Percentiles rank a stretch among this genome's conserved stretches.
Evolutionary conservation across 2,113 vertebrate genomes (phyloP).

Genomic region (Copsychus sechellarum): DNA sequence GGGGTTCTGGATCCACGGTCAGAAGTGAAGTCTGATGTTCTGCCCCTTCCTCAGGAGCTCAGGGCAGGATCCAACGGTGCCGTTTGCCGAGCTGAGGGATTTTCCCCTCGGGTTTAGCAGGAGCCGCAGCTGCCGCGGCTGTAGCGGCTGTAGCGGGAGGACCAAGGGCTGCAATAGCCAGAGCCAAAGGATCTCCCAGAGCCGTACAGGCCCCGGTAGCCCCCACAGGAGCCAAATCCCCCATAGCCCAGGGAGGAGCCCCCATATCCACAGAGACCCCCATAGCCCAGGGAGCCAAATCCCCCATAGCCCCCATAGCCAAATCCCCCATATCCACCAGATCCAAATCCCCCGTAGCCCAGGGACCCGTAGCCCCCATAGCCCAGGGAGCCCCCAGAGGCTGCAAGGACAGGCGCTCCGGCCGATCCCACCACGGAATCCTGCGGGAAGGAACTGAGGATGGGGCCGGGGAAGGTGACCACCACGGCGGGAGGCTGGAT

Average conservation of each 20-base stretch:
- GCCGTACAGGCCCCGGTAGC: not conserved
- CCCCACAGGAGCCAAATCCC: not conserved
- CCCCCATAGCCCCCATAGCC: no score
- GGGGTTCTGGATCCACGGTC: not conserved
- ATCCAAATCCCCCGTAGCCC: not conserved
- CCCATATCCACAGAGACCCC: not conserved
- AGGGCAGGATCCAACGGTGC: accelerated
- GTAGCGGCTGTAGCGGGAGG: not conserved
- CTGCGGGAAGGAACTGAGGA: conserved; percentile 56
- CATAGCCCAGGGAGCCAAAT: not conserved
- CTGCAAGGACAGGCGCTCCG: no score
- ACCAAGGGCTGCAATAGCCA: not conserved
- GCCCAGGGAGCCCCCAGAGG: no score
- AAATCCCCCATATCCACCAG: no score
- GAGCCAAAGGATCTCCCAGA: not conserved
- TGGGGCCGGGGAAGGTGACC: conserved; percentile 24
- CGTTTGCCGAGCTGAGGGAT: accelerated
- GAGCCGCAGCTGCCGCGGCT: not conserved
- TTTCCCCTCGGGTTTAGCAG: not conserved
- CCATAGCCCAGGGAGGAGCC: not conserved
- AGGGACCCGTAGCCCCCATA: no score
- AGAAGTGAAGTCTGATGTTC: not conserved
- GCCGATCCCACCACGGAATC: not conserved
- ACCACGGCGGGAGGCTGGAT: not conserved
- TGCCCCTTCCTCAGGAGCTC: not conserved